Evolutionary conservation across 1,140 invertebrate genomes (phyloP), one percentile per base, ranked within the genome.

Genomic region (Heliothis subflexa): DNA sequence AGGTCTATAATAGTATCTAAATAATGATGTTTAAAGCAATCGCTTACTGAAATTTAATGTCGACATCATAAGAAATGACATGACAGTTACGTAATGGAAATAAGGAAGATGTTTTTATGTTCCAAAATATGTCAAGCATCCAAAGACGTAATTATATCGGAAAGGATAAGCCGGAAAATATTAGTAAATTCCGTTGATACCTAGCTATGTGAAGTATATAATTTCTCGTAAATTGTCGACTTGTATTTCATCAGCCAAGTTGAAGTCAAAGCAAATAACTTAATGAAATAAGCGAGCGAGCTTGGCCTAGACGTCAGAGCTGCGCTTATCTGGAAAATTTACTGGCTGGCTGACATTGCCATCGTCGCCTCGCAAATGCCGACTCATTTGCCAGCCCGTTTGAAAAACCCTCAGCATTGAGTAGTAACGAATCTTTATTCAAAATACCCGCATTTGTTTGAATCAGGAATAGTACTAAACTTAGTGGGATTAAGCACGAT

Each of bases 321-420:
- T 82, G 83, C 78, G 87, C 87, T 92, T 92, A 92, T 92, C 89
- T 87, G 83, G 83, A 84, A 88, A 91, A 92, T 92, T 90, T 91
- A 92, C 85, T 91, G 86, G 84, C 86, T 89, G 78, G 83, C 86
- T 91, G 91, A 92, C 89, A 89, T 90, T 88, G 85, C 83, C 86
- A 84, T 89, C 86, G 86, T 85, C 89, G 89, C 87, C 86, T 89
- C 85, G 85, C 80, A 88, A 90, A 91, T 87, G 84, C 79, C 82
- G 75, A 81, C 87, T 89, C 90, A 91, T 90, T 91, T 89, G 85
- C 86, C 88, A 91, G 84, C 85, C 85, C 79, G 83, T 88, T 89
- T 90, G 85, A 88, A 89, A 92, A 91, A 87, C 83, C 80, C 82
- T 84, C 83, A 83, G 64, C 83, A 83, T 86, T 86, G 88, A 85